Percentiles rank a stretch among this genome's conserved stretches.
phyloP scores from a whole-genome alignment of 1,140 invertebrate species.

The Helicoverpa zea region DNA sequence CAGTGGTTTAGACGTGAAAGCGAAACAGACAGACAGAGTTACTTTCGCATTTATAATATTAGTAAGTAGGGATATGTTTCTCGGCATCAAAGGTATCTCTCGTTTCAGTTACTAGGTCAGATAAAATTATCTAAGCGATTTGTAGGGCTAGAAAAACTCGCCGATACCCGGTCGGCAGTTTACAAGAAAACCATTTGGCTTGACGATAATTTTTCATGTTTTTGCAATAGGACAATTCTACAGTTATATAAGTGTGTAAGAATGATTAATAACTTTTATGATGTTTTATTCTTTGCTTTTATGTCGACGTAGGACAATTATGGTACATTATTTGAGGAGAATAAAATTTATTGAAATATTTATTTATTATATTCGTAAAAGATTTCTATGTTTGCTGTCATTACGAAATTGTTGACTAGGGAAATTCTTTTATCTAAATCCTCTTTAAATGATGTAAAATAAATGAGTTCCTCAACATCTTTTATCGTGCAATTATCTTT shows the following conservation, averaged over 20 bases:
- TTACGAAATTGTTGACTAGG: no score
- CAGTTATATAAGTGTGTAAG: not conserved
- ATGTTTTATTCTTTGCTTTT: not conserved
- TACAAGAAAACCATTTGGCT: conserved; percentile 4
- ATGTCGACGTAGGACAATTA: conserved; percentile 6
- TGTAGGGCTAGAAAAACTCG: conserved; percentile 13
- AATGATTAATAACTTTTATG: not conserved
- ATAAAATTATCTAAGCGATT: conserved; percentile 38
- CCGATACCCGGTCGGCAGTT: not conserved
- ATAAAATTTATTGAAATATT: no score
- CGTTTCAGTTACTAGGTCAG: conserved; percentile 33
- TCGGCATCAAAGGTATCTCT: conserved; percentile 20
- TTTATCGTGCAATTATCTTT: no score
- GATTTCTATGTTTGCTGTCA: no score
- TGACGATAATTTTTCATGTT: not conserved
- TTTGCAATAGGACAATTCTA: not conserved
- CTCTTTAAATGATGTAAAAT: no score
- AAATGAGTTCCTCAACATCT: no score
- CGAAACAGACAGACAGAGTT: no score
- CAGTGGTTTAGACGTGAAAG: no score
- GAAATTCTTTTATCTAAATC: no score
- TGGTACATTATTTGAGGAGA: not conserved
- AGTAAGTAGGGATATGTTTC: not conserved
- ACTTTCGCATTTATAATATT: no score
- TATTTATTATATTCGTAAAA: no score